Evolutionary conservation across 1,140 invertebrate species (phyloP), one percentile per base, ranked within the genome.

Genomic region (Drosophila ananassae): DNA sequence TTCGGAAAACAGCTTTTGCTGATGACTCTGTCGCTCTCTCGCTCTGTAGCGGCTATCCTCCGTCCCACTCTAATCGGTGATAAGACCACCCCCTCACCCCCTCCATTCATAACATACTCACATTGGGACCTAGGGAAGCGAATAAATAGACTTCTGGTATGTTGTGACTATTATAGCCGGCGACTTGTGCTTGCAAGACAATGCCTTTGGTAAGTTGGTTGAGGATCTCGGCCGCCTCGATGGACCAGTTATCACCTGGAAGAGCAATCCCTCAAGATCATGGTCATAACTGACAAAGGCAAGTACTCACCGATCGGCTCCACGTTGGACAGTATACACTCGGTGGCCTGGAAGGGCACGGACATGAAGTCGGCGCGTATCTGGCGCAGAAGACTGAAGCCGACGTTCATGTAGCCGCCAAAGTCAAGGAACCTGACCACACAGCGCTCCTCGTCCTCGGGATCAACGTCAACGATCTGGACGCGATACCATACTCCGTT

Each of bases 331-430:
- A 99, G 93, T 90, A 95, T 95, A 89, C 98, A 97, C 93, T 99
- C 98, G 37, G 97, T 96, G 47, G 98, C 97, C 95, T 99, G 98
- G 93, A 99, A 99, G 17, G 98, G 98, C 81, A 99, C 93, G 25
- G 95, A 94, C 93, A 98, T 95, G 91, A 98, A 99, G 92, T 99
- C 98, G 63, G 95, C 95, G 71, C 97, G 94, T 62, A 99, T 98
- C 93, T 98, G 96, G 83, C 96, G 94, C 79, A 99, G 94, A 62
- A 94, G 92, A 22, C 94, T 92, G 68, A 95, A 95, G 69, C 94
- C 94, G n/a, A 98, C 93, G 37, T 93, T 94, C 81, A 95, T 94
- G 92, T 97, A 99, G 48, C 98, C 98, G 25, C 98, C 98, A 91
- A 98, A 98, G 93, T 99, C 98, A 1, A 99, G 95, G 91, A 98